A percentile compares a stretch with the other conserved stretches of the same genome.
These are phyloP conservation scores for Salvelinus fontinalis DNA, from an alignment of 2,113 vertebrate genomes.

Conservation along the genomic window DNA sequence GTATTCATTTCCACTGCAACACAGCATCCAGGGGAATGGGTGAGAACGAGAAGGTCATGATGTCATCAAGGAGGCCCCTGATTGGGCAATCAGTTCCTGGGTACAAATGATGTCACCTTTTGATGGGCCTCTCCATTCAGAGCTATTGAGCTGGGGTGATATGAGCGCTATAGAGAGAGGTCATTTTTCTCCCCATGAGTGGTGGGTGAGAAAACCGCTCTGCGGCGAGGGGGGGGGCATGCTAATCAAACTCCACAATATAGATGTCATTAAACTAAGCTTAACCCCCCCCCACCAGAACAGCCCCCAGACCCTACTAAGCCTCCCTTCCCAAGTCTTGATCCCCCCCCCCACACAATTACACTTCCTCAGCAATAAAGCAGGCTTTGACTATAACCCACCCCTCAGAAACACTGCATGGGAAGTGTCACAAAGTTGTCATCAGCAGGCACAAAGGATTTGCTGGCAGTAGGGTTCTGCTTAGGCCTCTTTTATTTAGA, in stretches of 20 bases:
- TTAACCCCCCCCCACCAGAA: slow-evolving; percentile 14
- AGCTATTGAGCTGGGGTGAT: slow-evolving; percentile 22
- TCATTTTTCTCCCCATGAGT: slow-evolving; percentile 17
- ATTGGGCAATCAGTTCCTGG: slow-evolving; percentile 39
- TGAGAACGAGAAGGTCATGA: slow-evolving; percentile 54
- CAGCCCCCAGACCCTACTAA: slow-evolving; percentile 13
- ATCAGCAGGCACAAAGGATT: slow-evolving; percentile 15
- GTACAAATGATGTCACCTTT: slow-evolving; percentile 36
- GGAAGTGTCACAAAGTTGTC: slow-evolving; percentile 28
- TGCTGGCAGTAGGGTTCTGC: slow-evolving; percentile 12
- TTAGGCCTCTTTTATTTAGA: slow-evolving; percentile 10
- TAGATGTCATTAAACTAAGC: slow-evolving; percentile 55
- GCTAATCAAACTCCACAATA: slow-evolving; percentile 47
- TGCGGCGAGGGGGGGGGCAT: not conserved
- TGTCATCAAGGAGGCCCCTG: slow-evolving; percentile 46
- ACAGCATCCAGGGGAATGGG: slow-evolving; percentile 45
- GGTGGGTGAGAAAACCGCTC: slow-evolving; percentile 27
- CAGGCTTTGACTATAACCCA: slow-evolving; percentile 33
- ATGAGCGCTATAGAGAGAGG: slow-evolving; percentile 9
- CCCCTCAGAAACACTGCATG: slow-evolving; percentile 29
- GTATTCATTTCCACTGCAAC: slow-evolving; percentile 49
- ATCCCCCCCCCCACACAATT: slow-evolving; percentile 43
- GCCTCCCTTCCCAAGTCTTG: slow-evolving; percentile 6
- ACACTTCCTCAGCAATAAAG: slow-evolving; percentile 19
- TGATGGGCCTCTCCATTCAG: slow-evolving; percentile 23